A percentile compares a stretch with the other conserved stretches of the same genome.
Evolutionary conservation across 2,113 vertebrate genomes (phyloP).

Genomic region (Hiodon tergisus): DNA sequence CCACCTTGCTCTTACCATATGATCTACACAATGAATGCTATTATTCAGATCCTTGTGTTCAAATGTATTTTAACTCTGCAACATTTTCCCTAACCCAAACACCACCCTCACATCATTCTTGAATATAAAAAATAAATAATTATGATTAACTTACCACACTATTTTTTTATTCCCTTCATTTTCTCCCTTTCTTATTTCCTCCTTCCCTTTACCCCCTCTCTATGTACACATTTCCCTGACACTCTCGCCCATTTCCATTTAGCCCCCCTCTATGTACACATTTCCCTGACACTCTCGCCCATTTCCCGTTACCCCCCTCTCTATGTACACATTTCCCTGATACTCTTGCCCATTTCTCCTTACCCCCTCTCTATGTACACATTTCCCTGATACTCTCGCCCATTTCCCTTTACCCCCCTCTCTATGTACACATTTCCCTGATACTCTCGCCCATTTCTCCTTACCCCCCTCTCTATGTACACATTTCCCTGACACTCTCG

Average conservation of each 20-base stretch:
- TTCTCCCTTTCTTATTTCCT: conserved; percentile 12
- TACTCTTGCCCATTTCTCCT: conserved; percentile 3
- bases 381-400: neutral
- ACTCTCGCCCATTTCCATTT: conserved; percentile 6
- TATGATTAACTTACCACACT: too few relatives aligned
- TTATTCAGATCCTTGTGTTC: too few relatives aligned
- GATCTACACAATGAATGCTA: too few relatives aligned
- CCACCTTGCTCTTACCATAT: too few relatives aligned
- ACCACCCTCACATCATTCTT: too few relatives aligned
- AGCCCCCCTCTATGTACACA: neutral
- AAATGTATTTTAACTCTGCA: too few relatives aligned
- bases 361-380: neutral
- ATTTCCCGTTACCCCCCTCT: conserved; percentile 17
- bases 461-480: neutral
- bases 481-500: neutral
- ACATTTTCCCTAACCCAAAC: neutral
- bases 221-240: neutral
- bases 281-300: neutral
- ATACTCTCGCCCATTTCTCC: neutral
- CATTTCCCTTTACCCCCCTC: conserved; percentile 18
- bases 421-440: neutral
- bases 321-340: neutral
- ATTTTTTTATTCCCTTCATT: conserved; percentile 10
- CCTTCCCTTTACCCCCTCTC: conserved; percentile 12
- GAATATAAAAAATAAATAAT: too few relatives aligned